Conservation (phyloP, 1,140 invertebrate genomes). For the Orchestia grillus region DNA sequence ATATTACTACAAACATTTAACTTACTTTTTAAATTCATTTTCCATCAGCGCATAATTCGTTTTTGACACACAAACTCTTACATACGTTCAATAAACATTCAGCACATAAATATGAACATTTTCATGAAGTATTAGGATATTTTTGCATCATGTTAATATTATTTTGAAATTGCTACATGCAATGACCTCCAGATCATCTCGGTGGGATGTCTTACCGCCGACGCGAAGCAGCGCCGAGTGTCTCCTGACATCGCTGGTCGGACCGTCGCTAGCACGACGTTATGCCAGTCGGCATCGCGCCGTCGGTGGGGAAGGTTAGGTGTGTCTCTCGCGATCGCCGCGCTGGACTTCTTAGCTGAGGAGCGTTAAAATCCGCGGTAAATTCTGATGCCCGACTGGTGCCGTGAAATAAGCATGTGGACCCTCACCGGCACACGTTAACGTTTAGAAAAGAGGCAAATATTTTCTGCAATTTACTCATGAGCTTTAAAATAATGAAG, state of each 20-base stretch:
- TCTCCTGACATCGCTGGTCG: neutral
- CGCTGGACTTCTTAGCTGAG: neutral
- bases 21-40: neutral
- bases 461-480: neutral
- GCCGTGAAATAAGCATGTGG: neutral
- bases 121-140: neutral
- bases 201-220: neutral
- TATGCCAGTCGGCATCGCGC: neutral
- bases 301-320: neutral
- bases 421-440: neutral
- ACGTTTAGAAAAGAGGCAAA: neutral
- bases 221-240: neutral
- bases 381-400: neutral
- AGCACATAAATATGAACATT: neutral
- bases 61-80: too few relatives aligned
- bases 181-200: neutral
- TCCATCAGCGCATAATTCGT: neutral
- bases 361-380: neutral
- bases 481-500: neutral
- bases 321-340: neutral
- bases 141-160: neutral
- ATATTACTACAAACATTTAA: neutral
- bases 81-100: too few relatives aligned
- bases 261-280: neutral
- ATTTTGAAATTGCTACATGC: neutral